Evolutionary conservation across 2,797 vertebrate genomes (phyloP).

Genomic region (Telmatherina bonti): DNA sequence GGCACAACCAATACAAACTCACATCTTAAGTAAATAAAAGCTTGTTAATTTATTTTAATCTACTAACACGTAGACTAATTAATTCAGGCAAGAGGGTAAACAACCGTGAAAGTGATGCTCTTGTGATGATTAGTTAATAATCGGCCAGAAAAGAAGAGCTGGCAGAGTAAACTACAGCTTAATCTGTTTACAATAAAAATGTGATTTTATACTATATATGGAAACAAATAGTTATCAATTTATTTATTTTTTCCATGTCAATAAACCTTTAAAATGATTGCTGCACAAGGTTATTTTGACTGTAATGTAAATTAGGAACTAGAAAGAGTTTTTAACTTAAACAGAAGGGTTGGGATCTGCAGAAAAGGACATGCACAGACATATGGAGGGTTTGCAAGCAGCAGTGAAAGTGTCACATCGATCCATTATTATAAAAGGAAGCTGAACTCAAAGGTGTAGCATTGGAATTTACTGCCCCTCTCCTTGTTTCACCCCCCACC

Average conservation of each 20-base stretch:
- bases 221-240: no score
- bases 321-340: no score
- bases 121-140: conserved; percentile 7
- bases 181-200: background rate
- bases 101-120: conserved; percentile 5
- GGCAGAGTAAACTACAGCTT: conserved; percentile 25
- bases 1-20: conserved; percentile 16
- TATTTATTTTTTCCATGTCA: no score
- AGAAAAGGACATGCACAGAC: no score
- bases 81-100: conserved; percentile 7
- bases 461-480: no score
- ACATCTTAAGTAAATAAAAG: conserved; percentile 22
- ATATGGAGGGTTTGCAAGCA: no score
- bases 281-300: background rate
- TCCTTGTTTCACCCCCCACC: no score
- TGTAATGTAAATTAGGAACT: background rate
- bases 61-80: conserved; percentile 6
- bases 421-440: no score
- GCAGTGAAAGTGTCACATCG: no score
- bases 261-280: background rate
- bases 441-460: no score
- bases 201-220: conserved; percentile 4
- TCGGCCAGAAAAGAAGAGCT: background rate
- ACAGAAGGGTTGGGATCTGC: no score
- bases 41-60: conserved; percentile 26